Percentiles rank a stretch among this genome's conserved stretches.
Evolutionary conservation across 2,888 invertebrate species (phyloP).

Genomic region (Autographa pulchrina): DNA sequence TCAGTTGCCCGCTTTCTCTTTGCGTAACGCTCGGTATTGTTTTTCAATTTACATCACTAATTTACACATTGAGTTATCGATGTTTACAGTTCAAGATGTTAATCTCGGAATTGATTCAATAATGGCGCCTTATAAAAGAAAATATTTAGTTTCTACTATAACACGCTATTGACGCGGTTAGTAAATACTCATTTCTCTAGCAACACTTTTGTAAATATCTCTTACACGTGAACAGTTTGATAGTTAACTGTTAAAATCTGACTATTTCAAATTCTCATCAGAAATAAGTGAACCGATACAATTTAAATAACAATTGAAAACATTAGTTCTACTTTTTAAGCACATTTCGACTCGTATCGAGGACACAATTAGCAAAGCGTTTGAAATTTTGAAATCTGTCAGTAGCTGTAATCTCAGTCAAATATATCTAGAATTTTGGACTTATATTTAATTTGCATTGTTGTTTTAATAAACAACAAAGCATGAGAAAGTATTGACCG

Average conservation of each 20-base stretch:
- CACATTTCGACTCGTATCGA: slow-evolving; percentile 21
- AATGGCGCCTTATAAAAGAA: neutral
- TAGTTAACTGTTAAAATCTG: slow-evolving; percentile 9
- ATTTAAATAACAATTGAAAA: slow-evolving; percentile 5
- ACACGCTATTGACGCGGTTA: neutral
- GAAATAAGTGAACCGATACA: slow-evolving; percentile 6
- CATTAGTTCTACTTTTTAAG: slow-evolving; percentile 9
- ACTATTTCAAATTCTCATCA: slow-evolving; percentile 11
- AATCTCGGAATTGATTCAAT: slow-evolving; percentile 5
- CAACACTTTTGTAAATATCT: neutral
- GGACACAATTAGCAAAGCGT: slow-evolving; percentile 21
- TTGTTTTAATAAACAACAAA: slow-evolving; percentile 61
- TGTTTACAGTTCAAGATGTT: slow-evolving; percentile 27
- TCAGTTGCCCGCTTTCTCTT: slow-evolving; percentile 82
- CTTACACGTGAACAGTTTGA: neutral
- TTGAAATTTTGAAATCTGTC: slow-evolving; percentile 33
- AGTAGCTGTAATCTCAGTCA: neutral
- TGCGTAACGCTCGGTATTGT: slow-evolving; percentile 74
- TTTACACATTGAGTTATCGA: slow-evolving; percentile 53
- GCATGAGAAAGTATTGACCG: slow-evolving; percentile 61
- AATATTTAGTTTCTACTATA: neutral
- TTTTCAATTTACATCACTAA: slow-evolving; percentile 78
- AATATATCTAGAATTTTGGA: slow-evolving; percentile 32
- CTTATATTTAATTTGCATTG: slow-evolving; percentile 34
- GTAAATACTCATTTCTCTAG: neutral